These are phyloP conservation scores for Protonibea diacanthus DNA, from an alignment of 2,797 vertebrate species.

Conservation along the genomic window DNA sequence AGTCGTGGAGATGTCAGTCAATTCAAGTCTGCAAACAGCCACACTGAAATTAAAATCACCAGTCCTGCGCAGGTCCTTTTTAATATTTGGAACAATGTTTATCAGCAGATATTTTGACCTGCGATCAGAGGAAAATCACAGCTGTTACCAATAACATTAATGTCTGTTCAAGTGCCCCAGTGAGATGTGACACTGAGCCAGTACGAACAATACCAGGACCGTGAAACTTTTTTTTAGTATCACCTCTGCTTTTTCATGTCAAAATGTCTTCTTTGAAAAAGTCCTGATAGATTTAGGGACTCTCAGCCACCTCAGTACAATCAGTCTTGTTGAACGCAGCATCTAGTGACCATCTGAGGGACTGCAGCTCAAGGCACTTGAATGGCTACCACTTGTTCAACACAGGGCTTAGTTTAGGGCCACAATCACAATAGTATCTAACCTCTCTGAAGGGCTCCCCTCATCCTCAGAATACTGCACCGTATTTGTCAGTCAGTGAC, in stretches of 20 bases:
- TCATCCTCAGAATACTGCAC: not conserved
- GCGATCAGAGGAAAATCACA: not conserved
- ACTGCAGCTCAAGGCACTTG: constrained; percentile 23
- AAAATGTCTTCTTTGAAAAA: not conserved
- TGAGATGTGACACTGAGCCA: not conserved
- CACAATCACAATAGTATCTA: not conserved
- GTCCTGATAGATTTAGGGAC: not conserved
- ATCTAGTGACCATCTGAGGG: constrained; percentile 47
- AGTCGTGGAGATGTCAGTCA: not conserved
- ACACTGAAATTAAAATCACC: not conserved
- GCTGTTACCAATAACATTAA: not conserved
- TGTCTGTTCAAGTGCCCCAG: not conserved
- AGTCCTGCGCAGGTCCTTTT: not conserved
- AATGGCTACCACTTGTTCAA: not conserved
- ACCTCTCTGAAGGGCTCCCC: not conserved
- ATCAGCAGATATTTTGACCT: not conserved
- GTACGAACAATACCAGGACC: not conserved
- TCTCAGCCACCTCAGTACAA: not conserved
- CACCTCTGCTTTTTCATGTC: not conserved
- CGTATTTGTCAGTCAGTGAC: not conserved
- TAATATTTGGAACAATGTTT: not conserved
- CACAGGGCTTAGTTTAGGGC: not conserved
- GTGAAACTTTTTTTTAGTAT: not conserved
- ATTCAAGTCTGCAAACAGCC: not conserved
- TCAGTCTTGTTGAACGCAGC: constrained; percentile 6